phyloP scores from a whole-genome alignment of 2,888 invertebrate species.

The Papilio gigon region DNA sequence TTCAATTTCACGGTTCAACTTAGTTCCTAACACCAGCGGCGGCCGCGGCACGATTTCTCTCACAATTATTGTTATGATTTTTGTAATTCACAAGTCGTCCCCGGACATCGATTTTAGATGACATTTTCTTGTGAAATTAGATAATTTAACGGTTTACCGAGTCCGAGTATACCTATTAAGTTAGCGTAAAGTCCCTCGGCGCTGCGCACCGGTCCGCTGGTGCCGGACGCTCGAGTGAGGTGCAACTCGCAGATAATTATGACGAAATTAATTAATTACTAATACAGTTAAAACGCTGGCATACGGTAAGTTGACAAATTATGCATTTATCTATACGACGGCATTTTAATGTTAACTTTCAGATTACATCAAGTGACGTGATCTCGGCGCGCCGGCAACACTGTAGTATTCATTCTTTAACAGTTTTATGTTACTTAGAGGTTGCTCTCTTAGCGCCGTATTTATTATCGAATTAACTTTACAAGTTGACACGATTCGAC shows the following conservation, averaged over 20 bases:
- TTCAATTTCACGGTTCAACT: slow-evolving; percentile 37
- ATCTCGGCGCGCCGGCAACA: no score
- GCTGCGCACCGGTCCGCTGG: no score
- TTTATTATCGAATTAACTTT: no score
- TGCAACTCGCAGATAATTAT: neutral
- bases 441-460: no score
- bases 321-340: neutral
- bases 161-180: neutral
- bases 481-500: neutral
- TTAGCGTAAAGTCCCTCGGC: neutral
- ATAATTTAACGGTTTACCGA: neutral
- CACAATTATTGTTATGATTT: slow-evolving; percentile 20
- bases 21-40: slow-evolving; percentile 34
- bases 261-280: neutral
- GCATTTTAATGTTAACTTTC: neutral
- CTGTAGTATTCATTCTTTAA: neutral
- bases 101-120: slow-evolving; percentile 13
- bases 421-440: no score
- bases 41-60: slow-evolving; percentile 28
- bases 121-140: neutral
- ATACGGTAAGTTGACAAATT: neutral
- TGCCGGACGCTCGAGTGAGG: no score
- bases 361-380: neutral
- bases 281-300: neutral
- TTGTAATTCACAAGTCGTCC: neutral